phyloP scores from a whole-genome alignment of 37 sponge, comb jelly and placozoan species.

The Tethya wilhelma region DNA sequence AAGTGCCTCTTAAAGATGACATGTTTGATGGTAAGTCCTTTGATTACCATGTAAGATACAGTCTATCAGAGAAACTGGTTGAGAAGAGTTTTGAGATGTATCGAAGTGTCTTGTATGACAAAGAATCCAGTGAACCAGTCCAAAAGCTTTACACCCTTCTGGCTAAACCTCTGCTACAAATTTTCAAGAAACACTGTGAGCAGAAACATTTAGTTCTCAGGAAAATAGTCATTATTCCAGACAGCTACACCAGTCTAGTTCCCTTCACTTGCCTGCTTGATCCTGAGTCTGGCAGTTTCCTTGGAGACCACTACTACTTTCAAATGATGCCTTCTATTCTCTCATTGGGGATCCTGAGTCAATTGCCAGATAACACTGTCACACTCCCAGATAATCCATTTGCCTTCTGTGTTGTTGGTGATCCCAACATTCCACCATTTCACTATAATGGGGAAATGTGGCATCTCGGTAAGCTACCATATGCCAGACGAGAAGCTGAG shows the following conservation, averaged over 20 bases:
- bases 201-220: too few relatives aligned
- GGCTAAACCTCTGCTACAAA: constrained; percentile 30
- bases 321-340: constrained; percentile 61
- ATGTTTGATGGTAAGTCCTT: constrained; percentile 62
- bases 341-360: constrained; percentile 56
- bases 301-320: constrained; percentile 63
- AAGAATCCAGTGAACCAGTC: constrained; percentile 40
- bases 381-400: constrained; percentile 14
- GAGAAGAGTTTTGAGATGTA: constrained; percentile 50
- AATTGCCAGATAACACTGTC: not conserved
- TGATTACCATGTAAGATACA: constrained; percentile 64
- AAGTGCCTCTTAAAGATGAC: constrained; percentile 48
- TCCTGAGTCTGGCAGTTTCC: constrained; percentile 27
- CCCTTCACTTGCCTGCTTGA: constrained; percentile 56
- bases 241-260: constrained; percentile 62
- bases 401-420: constrained; percentile 58
- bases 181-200: constrained; percentile 1
- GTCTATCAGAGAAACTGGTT: constrained; percentile 46
- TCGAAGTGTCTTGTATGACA: not conserved
- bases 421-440: constrained; percentile 74
- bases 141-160: constrained; percentile 54
- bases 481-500: constrained; percentile 71
- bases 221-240: constrained; percentile 59
- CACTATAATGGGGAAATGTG: constrained; percentile 35
- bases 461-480: constrained; percentile 66